Base-by-base conservation (phyloP, 2,113 vertebrate species). In the Elanus axillaris region DNA sequence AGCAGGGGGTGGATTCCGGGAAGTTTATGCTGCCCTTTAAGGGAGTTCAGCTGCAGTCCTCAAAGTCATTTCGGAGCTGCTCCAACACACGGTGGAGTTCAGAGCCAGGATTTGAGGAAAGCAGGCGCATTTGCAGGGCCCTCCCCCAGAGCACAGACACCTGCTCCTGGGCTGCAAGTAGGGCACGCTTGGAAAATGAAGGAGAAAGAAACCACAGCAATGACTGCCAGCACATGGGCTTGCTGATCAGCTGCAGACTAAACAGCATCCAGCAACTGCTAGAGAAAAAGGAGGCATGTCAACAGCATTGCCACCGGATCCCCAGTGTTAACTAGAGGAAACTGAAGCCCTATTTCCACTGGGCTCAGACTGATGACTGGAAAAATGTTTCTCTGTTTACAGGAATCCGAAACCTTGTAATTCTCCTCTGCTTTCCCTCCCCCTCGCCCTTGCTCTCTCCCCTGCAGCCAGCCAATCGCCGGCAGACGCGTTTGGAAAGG, bases 381-480 rank as follows among this genome's bases (percentile, higher is more conserved):
- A 97, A 97, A 96, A 97, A 96, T 95, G 91, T 97, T 97, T 96
- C 96, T 97, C 97, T 96, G 89, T 97, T 97, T 97, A 97, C 97
- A 95, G 97, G 93, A 97, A 97, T 90, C 84, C 78, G 97, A 97
- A 97, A 96, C 97, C 96, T 90, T 91, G 86, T 93, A 91, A 95
- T 97, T 97, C 94, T 97, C 86, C 83, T 94, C 86, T 64, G 72
- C 83, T 94, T 86, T 38, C 80, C 67, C 59, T 67, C 87, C 63
- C 45, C 76, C 81, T 79, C 3, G 2, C 38, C 62, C 73, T 78
- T 45, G 14, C 82, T 93, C 59, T 90, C 69, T 88, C 36, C 60
- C 66, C 84, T 50, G 59, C 47, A 45, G 84, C 55, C 82, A 88
- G 80, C 92, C 96, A 94, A 71, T 91, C 0, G 5, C 58, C 69